Evolutionary conservation across 1,140 invertebrate genomes (phyloP), one percentile per base, ranked within the genome.

Genomic region (Drosophila kepulauana): DNA sequence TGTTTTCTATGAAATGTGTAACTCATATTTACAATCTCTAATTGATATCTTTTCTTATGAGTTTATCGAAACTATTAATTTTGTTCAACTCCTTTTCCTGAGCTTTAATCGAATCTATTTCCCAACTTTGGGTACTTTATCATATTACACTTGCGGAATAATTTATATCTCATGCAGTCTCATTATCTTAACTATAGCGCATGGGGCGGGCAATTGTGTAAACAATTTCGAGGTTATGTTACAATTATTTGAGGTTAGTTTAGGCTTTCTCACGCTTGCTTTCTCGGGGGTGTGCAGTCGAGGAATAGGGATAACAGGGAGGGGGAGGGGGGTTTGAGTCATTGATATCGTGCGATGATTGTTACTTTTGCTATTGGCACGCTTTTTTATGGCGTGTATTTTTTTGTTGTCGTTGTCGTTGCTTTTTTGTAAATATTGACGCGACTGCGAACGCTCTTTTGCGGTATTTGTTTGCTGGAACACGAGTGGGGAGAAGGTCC

Each of bases 341-440:
- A 81, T 72, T 72, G 67, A 81, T 67, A 81, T 63, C 66, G 45
- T 45, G 78, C 43, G 56, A 75, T 59, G 45, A 62, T 62, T 41
- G 49, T 65, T 45, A 58, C 78, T 63, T 59, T 66, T 48, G 51
- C 51, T 64, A 71, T 49, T 63, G 67, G 67, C 67, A 62, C 58
- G 58, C 48, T 49, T 67, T 58, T 67, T 64, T 63, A 35, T 62
- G 38, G 43, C 16, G 57, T 62, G 25, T 69, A 33, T 61, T 61
- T 72, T 69, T 35, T 20, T 20, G 15, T 16, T 16, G 16, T 16
- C 16, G 51, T 52, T 72, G 59, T 56, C 57, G 35, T 11, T 25
- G 8, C 41, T 62, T 16, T 61, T 30, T 61, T 30, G 79, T 61
- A 82, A 74, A 74, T 69, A 74, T 74, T 74, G 56, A 61, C 57